These are phyloP conservation scores for Stenodera caucasica DNA, from an alignment of 2,888 invertebrate species.

Conservation along the genomic window DNA sequence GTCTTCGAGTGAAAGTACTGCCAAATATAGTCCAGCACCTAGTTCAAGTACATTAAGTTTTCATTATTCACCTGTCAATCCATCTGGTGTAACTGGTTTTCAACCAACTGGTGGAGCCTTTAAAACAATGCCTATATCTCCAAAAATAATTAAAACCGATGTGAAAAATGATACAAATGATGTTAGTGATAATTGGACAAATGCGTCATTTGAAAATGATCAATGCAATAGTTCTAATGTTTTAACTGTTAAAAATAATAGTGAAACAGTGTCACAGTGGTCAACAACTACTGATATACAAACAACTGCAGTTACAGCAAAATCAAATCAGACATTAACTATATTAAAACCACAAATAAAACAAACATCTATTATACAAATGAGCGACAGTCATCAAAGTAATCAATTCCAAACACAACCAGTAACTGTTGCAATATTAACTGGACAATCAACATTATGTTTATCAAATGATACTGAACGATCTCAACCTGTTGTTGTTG, in stretches of 20 bases:
- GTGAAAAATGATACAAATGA: slow-evolving; percentile 21
- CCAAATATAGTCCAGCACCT: slow-evolving; percentile 57
- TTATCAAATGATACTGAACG: slow-evolving; percentile 46
- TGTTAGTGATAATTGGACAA: slow-evolving; percentile 20
- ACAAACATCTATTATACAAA: slow-evolving; percentile 46
- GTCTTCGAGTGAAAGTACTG: slow-evolving; percentile 58
- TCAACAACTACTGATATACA: slow-evolving; percentile 39
- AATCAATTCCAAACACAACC: slow-evolving; percentile 51
- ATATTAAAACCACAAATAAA: slow-evolving; percentile 51
- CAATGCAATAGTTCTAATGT: slow-evolving; percentile 10
- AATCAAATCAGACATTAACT: slow-evolving; percentile 46
- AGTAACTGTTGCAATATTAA: slow-evolving; percentile 52
- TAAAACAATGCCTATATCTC: slow-evolving; percentile 76
- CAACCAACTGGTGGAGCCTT: slow-evolving; percentile 94
- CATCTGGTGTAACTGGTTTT: slow-evolving; percentile 82
- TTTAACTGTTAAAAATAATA: slow-evolving; percentile 16
- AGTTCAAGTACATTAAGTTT: slow-evolving; percentile 57
- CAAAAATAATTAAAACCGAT: slow-evolving; percentile 55
- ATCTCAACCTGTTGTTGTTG: slow-evolving; percentile 52
- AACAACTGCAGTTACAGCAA: slow-evolving; percentile 39
- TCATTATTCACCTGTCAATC: slow-evolving; percentile 74
- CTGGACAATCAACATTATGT: slow-evolving; percentile 48
- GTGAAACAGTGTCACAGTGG: slow-evolving; percentile 38
- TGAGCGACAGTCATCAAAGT: slow-evolving; percentile 45
- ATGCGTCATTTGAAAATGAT: slow-evolving; percentile 5